Conservation (phyloP, 2,888 invertebrate species). For the Chirona hameri region DNA sequence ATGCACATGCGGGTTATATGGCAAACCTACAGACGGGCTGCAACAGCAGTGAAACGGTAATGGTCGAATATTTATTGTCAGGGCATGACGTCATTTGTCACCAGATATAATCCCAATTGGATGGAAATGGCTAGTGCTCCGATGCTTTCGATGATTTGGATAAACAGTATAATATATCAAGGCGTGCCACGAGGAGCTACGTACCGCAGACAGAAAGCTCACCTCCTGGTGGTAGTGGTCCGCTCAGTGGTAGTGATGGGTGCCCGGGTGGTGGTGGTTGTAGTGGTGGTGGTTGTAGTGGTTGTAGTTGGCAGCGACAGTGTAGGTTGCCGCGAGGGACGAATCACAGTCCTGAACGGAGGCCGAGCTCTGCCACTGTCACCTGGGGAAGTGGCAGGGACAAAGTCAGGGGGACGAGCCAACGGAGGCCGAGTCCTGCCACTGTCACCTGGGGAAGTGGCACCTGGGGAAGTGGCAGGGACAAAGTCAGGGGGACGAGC, state of each 20-base stretch:
- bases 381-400: not conserved
- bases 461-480: too few relatives aligned
- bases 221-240: not conserved
- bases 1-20: too few relatives aligned
- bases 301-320: not conserved
- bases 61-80: too few relatives aligned
- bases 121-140: too few relatives aligned
- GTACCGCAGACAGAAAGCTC: not conserved
- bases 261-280: not conserved
- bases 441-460: not conserved
- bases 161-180: too few relatives aligned
- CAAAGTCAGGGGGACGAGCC: too few relatives aligned
- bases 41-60: too few relatives aligned
- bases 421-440: slow-evolving; percentile 42
- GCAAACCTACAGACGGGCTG: too few relatives aligned
- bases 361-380: not conserved
- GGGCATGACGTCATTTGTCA: too few relatives aligned
- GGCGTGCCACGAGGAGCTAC: not conserved
- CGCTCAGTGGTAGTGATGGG: not conserved
- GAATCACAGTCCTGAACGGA: not conserved
- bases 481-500: too few relatives aligned
- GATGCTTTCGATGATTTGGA: too few relatives aligned
- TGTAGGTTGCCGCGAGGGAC: not conserved
- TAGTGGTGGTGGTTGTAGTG: not conserved
- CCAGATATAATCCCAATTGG: too few relatives aligned